Conservation (phyloP, 2,797 vertebrate species). For the Thaleichthys pacificus region DNA sequence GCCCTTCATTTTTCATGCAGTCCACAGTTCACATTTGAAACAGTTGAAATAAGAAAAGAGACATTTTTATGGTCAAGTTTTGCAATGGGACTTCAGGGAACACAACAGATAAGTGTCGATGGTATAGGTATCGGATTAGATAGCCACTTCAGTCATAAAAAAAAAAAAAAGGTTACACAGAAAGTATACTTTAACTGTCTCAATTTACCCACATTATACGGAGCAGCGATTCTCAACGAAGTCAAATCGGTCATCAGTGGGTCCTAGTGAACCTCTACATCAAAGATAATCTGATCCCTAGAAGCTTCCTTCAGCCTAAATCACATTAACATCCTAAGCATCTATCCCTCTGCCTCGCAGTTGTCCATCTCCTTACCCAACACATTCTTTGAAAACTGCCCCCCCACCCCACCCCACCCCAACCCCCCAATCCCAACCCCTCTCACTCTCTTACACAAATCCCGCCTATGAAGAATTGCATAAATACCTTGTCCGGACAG, state of each 20-base stretch:
- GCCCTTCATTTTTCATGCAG: too few relatives aligned
- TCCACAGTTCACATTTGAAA: too few relatives aligned
- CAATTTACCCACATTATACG: background rate
- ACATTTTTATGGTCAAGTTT: too few relatives aligned
- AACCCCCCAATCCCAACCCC: conserved; percentile 13
- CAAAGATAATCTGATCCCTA: conserved; percentile 15
- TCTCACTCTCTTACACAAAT: background rate
- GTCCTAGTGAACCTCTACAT: background rate
- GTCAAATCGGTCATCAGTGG: background rate
- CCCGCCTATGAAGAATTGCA: conserved; percentile 22
- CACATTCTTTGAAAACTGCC: conserved; percentile 12
- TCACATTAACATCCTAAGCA: conserved; percentile 17
- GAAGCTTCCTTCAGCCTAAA: conserved; percentile 8
- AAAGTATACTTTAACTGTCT: background rate
- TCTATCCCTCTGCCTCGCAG: background rate
- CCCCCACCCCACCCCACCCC: background rate
- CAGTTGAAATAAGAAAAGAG: too few relatives aligned
- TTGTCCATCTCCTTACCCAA: background rate
- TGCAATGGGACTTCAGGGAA: background rate
- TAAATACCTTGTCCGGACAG: conserved; percentile 44
- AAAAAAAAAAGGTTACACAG: background rate
- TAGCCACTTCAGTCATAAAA: background rate
- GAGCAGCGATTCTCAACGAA: background rate
- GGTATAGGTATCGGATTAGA: background rate
- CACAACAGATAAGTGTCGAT: background rate